Base-by-base conservation (phyloP, 2,888 invertebrate species). In the Oscheius onirici region DNA sequence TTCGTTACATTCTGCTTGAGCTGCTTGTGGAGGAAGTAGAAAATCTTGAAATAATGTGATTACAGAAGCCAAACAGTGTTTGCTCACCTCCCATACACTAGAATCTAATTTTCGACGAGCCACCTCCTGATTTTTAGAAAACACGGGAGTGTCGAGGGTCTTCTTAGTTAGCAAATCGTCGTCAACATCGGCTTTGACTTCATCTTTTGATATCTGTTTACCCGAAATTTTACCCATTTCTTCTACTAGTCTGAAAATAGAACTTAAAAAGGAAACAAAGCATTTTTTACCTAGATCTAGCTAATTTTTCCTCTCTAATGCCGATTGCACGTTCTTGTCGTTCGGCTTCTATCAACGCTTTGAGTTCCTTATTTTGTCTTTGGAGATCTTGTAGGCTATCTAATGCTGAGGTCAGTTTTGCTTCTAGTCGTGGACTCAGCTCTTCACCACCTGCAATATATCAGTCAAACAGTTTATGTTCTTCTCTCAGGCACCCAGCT, bases 351-450 rank as follows among this genome's bases (percentile, higher is more conserved):
- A 77, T 65, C 34, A 80, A 58, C 11, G 60, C 44, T 57, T 71
- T 76, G 46, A 80, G 54, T 40, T 77, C 70, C 24, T 69, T 63
- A 63, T 80, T 80, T 52, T 80, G 80, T 13, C 20, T 55, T 26
- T 46, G 40, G n/a, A 68, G 34, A 44, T 57, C 51, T 41, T 57
- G 11, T 11, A 63, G 34, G 8, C 24, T n/a, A 13, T 63, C 63
- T n/a, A 63, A 49, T 5, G 63, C 63, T 3, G 43, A 13, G 8
- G 51, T 15, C 41, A 54, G 20, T 17, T 66, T 52, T n/a, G 28
- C 54, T 6, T 17, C 26, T 22, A 52, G 6, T 22, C 54, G 41
- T 2, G 66, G 54, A 54, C 40, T 51, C 13, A 49, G 17, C 34
- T 66, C 66, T 22, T 54, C 54, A 13, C 8, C 26, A 22, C 51